Evolutionary conservation across 2,113 vertebrate genomes (phyloP).

Genomic region (Oryctolagus cuniculus): mOryCun1.1 NC_091442.1:40723001-40723500

Average conservation of each 20-base stretch:
- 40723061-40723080: not conserved
- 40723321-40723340: constrained; percentile 30
- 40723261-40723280: not conserved
- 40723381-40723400: constrained; percentile 20
- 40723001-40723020: not conserved
- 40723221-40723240: not conserved
- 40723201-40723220: not conserved
- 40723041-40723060: not conserved
- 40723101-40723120: not conserved
- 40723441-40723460: not conserved
- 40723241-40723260: not conserved
- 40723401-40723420: not conserved
- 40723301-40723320: not conserved
- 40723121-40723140: not conserved
- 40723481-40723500: not conserved
- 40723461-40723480: constrained; percentile 52
- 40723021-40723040: not conserved
- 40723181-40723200: not conserved
- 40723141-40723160: not conserved
- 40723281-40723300: not conserved
- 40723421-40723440: not conserved
- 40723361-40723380: not conserved
- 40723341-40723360: not conserved
- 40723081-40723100: not conserved
- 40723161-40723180: not conserved